phyloP scores from a whole-genome alignment of 2,797 vertebrate genomes.

The Myioborus melanocephalus region DNA sequence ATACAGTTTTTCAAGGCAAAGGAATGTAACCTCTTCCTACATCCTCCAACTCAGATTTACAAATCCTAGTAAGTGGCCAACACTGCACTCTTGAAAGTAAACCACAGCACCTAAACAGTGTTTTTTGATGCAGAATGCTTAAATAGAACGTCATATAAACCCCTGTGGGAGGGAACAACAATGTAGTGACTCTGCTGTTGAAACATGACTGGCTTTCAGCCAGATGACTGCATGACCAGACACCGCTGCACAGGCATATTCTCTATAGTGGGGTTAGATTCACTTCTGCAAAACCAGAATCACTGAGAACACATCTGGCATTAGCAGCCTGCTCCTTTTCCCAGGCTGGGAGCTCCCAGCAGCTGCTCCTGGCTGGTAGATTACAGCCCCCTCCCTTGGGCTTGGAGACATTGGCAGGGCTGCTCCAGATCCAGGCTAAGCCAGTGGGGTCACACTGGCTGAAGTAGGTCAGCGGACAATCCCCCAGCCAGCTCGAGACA shows the following conservation, averaged over 20 bases:
- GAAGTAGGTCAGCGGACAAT: background rate
- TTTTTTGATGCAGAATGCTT: background rate
- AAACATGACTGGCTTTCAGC: background rate
- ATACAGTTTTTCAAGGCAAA: background rate
- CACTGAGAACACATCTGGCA: background rate
- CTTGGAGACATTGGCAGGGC: fast-evolving
- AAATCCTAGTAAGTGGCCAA: background rate
- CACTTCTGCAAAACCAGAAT: background rate
- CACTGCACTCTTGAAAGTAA: background rate
- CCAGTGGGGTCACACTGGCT: background rate
- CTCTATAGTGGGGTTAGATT: background rate
- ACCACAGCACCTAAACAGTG: background rate
- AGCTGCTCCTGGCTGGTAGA: background rate
- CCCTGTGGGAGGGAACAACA: background rate
- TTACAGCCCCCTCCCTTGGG: background rate
- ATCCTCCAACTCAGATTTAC: background rate
- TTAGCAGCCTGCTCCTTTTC: background rate
- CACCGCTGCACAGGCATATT: fast-evolving
- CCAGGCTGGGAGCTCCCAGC: background rate
- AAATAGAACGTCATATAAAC: background rate
- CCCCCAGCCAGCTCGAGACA: background rate
- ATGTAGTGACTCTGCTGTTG: background rate
- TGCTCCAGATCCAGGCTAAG: background rate
- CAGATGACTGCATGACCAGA: background rate
- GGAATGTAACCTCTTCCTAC: background rate